These are phyloP conservation scores for Nothoprocta pentlandii DNA, from an alignment of 2,113 vertebrate species.

Conservation along the genomic window DNA sequence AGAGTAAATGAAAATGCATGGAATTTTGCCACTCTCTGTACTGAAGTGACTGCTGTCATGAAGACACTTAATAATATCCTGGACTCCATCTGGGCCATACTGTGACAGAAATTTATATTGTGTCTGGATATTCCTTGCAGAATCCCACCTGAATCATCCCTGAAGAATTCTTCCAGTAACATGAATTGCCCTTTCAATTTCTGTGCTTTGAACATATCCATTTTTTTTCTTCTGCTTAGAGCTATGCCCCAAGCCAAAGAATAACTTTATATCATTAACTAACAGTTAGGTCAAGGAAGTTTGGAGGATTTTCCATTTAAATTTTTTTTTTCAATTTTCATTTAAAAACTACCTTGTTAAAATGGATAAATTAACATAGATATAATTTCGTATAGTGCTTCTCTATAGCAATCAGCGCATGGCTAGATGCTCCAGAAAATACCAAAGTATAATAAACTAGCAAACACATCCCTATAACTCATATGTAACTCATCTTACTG, in stretches of 20 bases:
- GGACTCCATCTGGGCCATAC: not conserved
- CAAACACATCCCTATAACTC: not conserved
- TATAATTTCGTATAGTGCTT: not conserved
- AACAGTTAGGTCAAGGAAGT: not conserved
- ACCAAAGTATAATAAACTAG: not conserved
- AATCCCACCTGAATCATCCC: not conserved
- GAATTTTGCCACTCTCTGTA: not conserved
- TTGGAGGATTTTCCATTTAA: not conserved
- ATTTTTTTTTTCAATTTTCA: not conserved
- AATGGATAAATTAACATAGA: not conserved
- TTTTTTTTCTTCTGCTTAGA: not conserved
- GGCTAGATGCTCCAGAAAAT: not conserved
- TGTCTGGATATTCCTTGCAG: not conserved
- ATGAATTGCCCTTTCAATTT: not conserved
- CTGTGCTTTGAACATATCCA: not conserved
- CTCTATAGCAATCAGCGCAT: not conserved
- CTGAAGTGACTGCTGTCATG: not conserved
- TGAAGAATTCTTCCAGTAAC: not conserved
- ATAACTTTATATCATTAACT: not conserved
- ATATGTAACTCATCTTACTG: slow-evolving; percentile 38
- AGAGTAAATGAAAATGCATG: accelerated
- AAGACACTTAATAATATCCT: not conserved
- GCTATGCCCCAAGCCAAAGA: not conserved
- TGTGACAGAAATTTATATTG: not conserved
- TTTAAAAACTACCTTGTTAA: not conserved